Conservation (phyloP, 2,888 invertebrate genomes). For the Dolichomitus sp. region DNA sequence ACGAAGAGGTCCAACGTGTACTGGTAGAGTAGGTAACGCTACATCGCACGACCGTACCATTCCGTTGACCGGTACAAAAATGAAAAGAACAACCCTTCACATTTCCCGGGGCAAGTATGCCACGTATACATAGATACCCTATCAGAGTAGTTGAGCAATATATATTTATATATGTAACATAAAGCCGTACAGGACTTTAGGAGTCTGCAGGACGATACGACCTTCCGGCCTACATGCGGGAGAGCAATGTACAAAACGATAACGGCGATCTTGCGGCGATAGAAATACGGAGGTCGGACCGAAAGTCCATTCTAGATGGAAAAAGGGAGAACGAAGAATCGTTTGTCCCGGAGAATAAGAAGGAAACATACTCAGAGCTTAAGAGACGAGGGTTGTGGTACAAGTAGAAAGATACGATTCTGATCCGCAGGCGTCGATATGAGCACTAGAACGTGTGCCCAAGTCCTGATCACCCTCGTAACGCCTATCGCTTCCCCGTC, state of each 20-base stretch:
- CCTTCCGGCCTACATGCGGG: constrained; percentile 9
- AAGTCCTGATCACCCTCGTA: constrained; percentile 44
- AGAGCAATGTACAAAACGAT: constrained; percentile 34
- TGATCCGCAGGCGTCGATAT: constrained; percentile 41
- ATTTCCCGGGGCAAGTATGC: background rate
- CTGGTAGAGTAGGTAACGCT: constrained; percentile 22
- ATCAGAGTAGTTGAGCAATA: background rate
- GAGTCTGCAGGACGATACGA: constrained; percentile 23
- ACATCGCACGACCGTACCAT: constrained; percentile 14
- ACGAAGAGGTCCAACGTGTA: constrained; percentile 27
- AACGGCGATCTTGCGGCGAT: constrained; percentile 49
- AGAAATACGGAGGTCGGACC: constrained; percentile 41
- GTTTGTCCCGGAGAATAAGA: constrained; percentile 16
- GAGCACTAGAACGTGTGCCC: constrained; percentile 35
- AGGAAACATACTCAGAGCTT: constrained; percentile 10
- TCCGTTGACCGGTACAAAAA: constrained; percentile 40
- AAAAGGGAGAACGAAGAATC: constrained; percentile 30
- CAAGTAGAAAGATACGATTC: constrained; percentile 28
- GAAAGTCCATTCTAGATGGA: constrained; percentile 18
- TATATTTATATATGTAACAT: constrained; percentile 9
- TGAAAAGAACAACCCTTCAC: constrained; percentile 28
- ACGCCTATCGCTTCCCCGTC: constrained; percentile 48
- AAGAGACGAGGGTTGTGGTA: constrained; percentile 15
- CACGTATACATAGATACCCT: background rate
- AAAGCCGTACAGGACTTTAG: background rate